A percentile compares a stretch with the other conserved stretches of the same genome.
Conservation (phyloP, 2,888 invertebrate genomes). For the Lasioglossum lativentre region DNA sequence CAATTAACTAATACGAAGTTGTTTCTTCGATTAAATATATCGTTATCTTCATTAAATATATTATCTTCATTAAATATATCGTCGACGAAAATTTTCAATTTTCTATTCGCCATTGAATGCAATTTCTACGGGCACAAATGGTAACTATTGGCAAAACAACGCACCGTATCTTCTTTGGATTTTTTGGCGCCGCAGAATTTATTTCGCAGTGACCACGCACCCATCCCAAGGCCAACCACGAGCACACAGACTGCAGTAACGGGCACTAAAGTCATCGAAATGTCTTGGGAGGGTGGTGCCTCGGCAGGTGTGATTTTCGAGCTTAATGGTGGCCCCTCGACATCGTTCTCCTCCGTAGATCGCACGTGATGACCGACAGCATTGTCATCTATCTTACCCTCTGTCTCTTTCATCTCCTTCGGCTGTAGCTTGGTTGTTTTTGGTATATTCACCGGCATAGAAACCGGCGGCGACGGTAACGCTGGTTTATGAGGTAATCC, state of each 20-base stretch:
- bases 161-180: conserved; percentile 91
- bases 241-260: conserved; percentile 90
- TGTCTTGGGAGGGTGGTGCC: conserved; percentile 83
- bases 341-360: conserved; percentile 63
- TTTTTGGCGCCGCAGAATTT: conserved; percentile 89
- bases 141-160: conserved; percentile 62
- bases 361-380: conserved; percentile 23
- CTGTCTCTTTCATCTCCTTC: conserved; percentile 50
- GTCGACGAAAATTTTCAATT: neutral
- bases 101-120: neutral
- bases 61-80: no score
- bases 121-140: neutral
- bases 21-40: no score
- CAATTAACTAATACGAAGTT: neutral
- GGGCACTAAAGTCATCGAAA: conserved; percentile 89
- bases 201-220: conserved; percentile 90
- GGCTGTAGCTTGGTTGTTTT: conserved; percentile 79
- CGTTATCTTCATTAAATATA: no score
- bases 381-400: conserved; percentile 25
- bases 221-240: conserved; percentile 88
- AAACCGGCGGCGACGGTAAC: conserved; percentile 61
- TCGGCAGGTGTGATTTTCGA: conserved; percentile 77
- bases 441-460: conserved; percentile 62
- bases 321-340: conserved; percentile 74
- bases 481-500: conserved; percentile 74